Percentiles rank a stretch among this genome's conserved stretches.
These are phyloP conservation scores for Caprella mutica DNA, from an alignment of 2,888 invertebrate genomes.

Conservation along the genomic window DNA sequence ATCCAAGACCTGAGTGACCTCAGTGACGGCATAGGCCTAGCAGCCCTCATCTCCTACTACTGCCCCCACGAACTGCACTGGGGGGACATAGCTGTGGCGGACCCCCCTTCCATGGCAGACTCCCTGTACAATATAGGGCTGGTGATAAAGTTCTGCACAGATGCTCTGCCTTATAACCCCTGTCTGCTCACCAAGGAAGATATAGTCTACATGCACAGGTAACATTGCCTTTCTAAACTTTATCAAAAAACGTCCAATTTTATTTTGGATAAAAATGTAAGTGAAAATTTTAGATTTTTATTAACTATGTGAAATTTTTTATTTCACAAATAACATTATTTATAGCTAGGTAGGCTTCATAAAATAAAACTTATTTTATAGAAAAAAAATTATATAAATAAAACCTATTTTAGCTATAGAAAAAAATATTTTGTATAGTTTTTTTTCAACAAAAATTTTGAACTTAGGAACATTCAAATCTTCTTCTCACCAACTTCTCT, in stretches of 20 bases:
- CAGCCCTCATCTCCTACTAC: conserved; percentile 78
- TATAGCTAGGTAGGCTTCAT: not conserved
- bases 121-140: conserved; percentile 81
- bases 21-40: conserved; percentile 80
- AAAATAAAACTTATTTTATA: too few relatives aligned
- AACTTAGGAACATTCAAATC: too few relatives aligned
- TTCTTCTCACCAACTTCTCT: too few relatives aligned
- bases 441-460: too few relatives aligned
- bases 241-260: not conserved
- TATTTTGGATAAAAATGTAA: not conserved
- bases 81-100: conserved; percentile 48
- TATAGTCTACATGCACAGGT: conserved; percentile 85
- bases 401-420: too few relatives aligned
- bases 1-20: conserved; percentile 69
- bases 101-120: conserved; percentile 62
- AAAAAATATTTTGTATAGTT: too few relatives aligned
- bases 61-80: conserved; percentile 67
- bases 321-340: not conserved
- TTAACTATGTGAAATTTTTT: not conserved
- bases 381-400: too few relatives aligned
- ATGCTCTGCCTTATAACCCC: conserved; percentile 71
- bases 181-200: conserved; percentile 94
- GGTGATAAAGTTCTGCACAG: conserved; percentile 73
- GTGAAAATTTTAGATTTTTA: too few relatives aligned
- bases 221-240: conserved; percentile 33